These are phyloP conservation scores for Holocentrus rufus DNA, from an alignment of 2,797 vertebrate species.

Conservation along the genomic window DNA sequence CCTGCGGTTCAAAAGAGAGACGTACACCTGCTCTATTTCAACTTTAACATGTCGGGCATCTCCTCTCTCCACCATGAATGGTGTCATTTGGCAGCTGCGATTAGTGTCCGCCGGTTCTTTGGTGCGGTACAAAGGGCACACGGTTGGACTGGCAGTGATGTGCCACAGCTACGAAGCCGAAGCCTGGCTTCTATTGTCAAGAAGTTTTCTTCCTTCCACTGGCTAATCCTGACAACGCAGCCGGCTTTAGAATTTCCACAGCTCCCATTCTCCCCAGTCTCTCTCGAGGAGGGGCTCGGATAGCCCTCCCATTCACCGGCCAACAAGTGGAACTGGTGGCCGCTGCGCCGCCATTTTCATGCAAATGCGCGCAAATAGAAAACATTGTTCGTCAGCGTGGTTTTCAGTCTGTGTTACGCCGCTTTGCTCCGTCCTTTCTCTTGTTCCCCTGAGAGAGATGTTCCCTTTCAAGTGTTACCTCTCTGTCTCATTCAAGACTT, in stretches of 20 bases:
- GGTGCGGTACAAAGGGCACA: slow-evolving; percentile 17
- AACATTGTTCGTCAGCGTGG: slow-evolving; percentile 63
- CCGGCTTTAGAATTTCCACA: slow-evolving; percentile 33
- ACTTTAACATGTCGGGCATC: background rate
- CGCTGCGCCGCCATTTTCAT: slow-evolving; percentile 68
- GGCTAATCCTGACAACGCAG: slow-evolving; percentile 57
- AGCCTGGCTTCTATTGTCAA: slow-evolving; percentile 44
- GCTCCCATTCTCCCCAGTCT: slow-evolving; percentile 43
- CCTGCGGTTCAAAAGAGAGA: slow-evolving; percentile 6
- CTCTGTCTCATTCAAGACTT: slow-evolving; percentile 75
- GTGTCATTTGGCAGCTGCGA: slow-evolving; percentile 11
- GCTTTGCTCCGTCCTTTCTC: slow-evolving; percentile 62
- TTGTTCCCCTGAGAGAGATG: slow-evolving; percentile 71
- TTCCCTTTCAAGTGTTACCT: slow-evolving; percentile 72
- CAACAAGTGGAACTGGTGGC: slow-evolving; percentile 63
- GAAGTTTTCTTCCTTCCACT: slow-evolving; percentile 45
- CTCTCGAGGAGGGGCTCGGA: slow-evolving; percentile 42
- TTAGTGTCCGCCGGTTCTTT: slow-evolving; percentile 24
- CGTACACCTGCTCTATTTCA: slow-evolving; percentile 32
- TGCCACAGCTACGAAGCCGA: slow-evolving; percentile 33
- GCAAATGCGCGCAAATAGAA: slow-evolving; percentile 80
- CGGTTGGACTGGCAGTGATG: slow-evolving; percentile 32
- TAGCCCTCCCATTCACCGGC: slow-evolving; percentile 58
- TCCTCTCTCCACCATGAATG: background rate
- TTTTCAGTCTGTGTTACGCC: slow-evolving; percentile 59